Percentiles rank a stretch among this genome's conserved stretches.
phyloP scores from a whole-genome alignment of 2,113 vertebrate genomes.

The Ammodytes marinus region DNA sequence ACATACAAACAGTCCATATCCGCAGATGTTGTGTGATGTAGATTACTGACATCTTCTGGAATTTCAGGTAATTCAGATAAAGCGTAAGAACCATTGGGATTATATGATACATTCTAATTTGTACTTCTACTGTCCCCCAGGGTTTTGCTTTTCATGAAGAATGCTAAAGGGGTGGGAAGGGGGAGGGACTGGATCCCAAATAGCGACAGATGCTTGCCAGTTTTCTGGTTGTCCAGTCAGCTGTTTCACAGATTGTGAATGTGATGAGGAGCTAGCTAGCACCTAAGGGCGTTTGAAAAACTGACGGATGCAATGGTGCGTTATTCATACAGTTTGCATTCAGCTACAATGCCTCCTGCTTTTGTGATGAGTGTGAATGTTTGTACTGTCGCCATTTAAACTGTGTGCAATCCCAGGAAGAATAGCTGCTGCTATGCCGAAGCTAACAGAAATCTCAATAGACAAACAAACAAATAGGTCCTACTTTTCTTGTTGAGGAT shows the following conservation, averaged over 20 bases:
- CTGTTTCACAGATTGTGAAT: conserved; percentile 46
- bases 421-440: too few relatives aligned
- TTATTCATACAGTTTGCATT: conserved; percentile 19
- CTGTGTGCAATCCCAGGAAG: too few relatives aligned
- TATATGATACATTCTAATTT: conserved; percentile 55
- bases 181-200: conserved; percentile 36
- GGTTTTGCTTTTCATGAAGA: conserved; percentile 39
- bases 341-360: background rate
- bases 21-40: conserved; percentile 45
- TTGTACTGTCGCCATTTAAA: too few relatives aligned
- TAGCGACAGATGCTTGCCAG: conserved; percentile 65
- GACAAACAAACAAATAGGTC: background rate
- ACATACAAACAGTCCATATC: background rate
- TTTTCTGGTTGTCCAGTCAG: conserved; percentile 66
- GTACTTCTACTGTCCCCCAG: background rate
- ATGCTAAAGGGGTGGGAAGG: conserved; percentile 30
- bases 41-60: conserved; percentile 20
- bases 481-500: conserved; percentile 18
- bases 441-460: too few relatives aligned
- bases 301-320: conserved; percentile 17
- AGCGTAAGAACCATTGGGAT: conserved; percentile 18
- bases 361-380: too few relatives aligned
- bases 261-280: conserved; percentile 29
- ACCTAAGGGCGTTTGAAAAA: conserved; percentile 37
- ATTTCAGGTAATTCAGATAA: conserved; percentile 24